These are phyloP conservation scores for Lypha dubia DNA, from an alignment of 2,888 invertebrate species.

Conservation along the genomic window DNA sequence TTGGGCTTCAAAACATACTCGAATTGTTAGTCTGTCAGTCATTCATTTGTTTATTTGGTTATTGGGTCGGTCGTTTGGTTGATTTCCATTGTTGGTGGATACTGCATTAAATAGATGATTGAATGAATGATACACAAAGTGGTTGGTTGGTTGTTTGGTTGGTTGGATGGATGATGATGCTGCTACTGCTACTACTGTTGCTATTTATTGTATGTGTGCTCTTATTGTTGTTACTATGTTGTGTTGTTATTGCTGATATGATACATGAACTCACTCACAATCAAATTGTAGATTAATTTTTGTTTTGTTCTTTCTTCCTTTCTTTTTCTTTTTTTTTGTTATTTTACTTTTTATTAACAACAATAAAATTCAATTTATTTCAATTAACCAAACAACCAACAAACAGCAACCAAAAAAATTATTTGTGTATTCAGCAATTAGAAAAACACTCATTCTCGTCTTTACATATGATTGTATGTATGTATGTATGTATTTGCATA, in stretches of 20 bases:
- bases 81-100: conserved; percentile 62
- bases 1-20: too few species aligned
- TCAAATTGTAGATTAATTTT: conserved; percentile 52
- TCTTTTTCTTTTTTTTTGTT: conserved; percentile 22
- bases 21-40: conserved; percentile 23
- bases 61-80: conserved; percentile 56
- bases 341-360: conserved; percentile 79
- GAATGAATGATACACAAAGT: conserved; percentile 43
- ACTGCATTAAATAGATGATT: conserved; percentile 47
- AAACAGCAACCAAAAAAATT: conserved; percentile 59
- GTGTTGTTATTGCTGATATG: conserved; percentile 60
- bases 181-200: conserved; percentile 62
- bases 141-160: conserved; percentile 41
- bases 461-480: not conserved
- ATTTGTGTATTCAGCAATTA: conserved; percentile 49
- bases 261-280: conserved; percentile 67
- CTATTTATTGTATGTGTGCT: conserved; percentile 52
- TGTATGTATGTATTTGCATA: not conserved
- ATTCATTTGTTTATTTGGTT: conserved; percentile 36
- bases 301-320: conserved; percentile 2
- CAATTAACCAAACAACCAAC: conserved; percentile 79
- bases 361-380: conserved; percentile 82
- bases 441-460: conserved; percentile 33
- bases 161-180: too few species aligned
- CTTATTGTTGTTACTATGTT: conserved; percentile 49